Evolutionary conservation across 2,888 invertebrate species (phyloP).

Genomic region (Hemicrepidius hirtus): DNA sequence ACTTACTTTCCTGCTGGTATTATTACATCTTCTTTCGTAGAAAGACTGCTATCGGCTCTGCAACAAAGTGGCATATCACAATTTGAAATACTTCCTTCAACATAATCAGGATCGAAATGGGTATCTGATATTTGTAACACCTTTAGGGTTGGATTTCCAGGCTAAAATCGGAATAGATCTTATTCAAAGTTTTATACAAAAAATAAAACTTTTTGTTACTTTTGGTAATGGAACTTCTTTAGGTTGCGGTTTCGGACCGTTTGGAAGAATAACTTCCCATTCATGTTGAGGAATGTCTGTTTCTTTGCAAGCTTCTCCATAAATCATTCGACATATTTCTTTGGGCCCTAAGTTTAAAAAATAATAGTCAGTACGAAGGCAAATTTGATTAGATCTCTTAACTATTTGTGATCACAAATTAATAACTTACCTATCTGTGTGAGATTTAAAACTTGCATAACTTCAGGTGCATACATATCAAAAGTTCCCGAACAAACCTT

Average conservation of each 20-base stretch:
- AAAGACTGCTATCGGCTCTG: slow-evolving; percentile 85
- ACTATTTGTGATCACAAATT: no score
- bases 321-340: slow-evolving; percentile 92
- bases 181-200: not conserved
- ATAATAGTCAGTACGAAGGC: no score
- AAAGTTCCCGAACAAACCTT: slow-evolving; percentile 92
- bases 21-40: slow-evolving; percentile 76
- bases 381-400: no score
- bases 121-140: slow-evolving; percentile 97
- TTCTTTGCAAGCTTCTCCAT: slow-evolving; percentile 92
- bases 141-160: slow-evolving; percentile 77
- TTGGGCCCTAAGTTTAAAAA: slow-evolving; percentile 83
- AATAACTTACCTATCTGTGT: slow-evolving; percentile 59
- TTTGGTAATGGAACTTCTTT: slow-evolving; percentile 79
- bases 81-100: slow-evolving; percentile 90
- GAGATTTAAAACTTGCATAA: slow-evolving; percentile 65
- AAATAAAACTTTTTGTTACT: slow-evolving; percentile 61
- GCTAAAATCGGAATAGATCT: slow-evolving; percentile 16
- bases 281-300: slow-evolving; percentile 90
- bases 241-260: slow-evolving; percentile 84
- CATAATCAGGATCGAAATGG: slow-evolving; percentile 95
- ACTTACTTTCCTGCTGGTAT: slow-evolving; percentile 84
- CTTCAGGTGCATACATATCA: slow-evolving; percentile 84
- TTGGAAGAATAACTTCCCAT: slow-evolving; percentile 91
- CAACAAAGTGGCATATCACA: slow-evolving; percentile 97